Evolutionary conservation across 1,140 invertebrate genomes (phyloP), one percentile per base, ranked within the genome.

Genomic region (Andrena cerasifolii): DNA sequence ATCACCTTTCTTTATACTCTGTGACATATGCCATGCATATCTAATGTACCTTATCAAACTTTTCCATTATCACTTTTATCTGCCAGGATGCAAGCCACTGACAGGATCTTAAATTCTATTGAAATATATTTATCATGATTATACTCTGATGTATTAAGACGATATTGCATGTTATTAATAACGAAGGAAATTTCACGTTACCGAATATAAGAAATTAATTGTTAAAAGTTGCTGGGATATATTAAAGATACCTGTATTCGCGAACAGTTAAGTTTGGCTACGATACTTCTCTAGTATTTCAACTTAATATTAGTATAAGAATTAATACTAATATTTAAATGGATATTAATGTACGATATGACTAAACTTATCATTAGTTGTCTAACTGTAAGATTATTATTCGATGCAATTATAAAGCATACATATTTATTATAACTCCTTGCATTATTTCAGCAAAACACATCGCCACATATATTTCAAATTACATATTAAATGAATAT

Each of bases 51-150:
- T 59, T 26, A 40, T 31, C 49, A 59, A 61, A 59, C 18, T 49
- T 24, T 54, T 54, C 24, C 49, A 33, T 59, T 59, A 70, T 71
- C 7, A 80, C 53, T 86, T 84, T 65, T 74, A 84, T 84, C 85
- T 87, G 85, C 84, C 85, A 79, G 73, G 76, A 86, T 84, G 85
- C 84, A 84, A 86, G 79, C 85, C 85, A 87, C 83, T 58, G 84
- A 86, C 49, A 82, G 67, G 56, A 66, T 67, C 56, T 63, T 68
- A 28, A 75, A 40, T 79, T 67, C 51, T 24, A 77, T 51, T 49
- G 61, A 77, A 40, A 77, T 53, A 70, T 71, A 36, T 68, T 33
- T 51, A 59, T 51, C 61, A 75, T 66, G 31, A 62, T 45, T 67
- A 33, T 67, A 58, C 18, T 65, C 49, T 31, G 62, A 53, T 62